Percentiles rank a stretch among this genome's conserved stretches.
Evolutionary conservation across 92 coral and sea anemone genomes (phyloP).

Genomic region (Epizoanthus rinbou): DNA sequence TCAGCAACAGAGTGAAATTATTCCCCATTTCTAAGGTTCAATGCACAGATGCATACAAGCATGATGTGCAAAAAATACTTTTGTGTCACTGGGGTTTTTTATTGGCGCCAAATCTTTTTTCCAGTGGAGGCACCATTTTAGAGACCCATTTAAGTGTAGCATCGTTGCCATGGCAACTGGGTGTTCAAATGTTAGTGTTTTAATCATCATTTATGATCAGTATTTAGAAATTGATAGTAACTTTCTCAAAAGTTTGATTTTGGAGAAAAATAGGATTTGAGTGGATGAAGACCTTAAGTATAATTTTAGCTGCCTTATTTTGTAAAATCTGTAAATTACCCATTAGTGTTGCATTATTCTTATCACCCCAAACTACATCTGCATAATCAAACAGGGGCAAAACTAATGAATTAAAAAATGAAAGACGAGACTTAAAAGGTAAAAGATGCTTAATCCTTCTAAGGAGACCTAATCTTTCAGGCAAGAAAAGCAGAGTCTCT

Average conservation of each 20-base stretch:
- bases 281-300: constrained; percentile 25
- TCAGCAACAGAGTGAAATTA: constrained; percentile 24
- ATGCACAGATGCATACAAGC: constrained; percentile 23
- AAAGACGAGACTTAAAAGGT: no score
- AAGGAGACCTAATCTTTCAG: no score
- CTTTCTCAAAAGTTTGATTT: constrained; percentile 21
- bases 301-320: no score
- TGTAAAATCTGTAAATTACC: no score
- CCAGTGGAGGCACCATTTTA: constrained; percentile 29
- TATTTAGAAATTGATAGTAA: constrained; percentile 20
- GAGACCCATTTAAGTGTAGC: constrained; percentile 26
- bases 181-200: constrained; percentile 19
- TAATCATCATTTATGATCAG: constrained; percentile 21
- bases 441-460: no score
- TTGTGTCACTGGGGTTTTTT: constrained; percentile 21
- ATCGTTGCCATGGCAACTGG: constrained; percentile 28
- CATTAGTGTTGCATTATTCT: no score
- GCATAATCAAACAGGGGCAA: constrained; percentile 44
- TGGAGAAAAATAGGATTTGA: constrained; percentile 13
- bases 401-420: no score
- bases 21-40: constrained; percentile 30
- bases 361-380: constrained; percentile 38
- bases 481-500: constrained; percentile 44
- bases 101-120: constrained; percentile 22
- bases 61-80: constrained; percentile 21